Percentiles rank a stretch among this genome's conserved stretches.
phyloP scores from a whole-genome alignment of 2,113 vertebrate genomes.

The Chrysochloris asiatica region DNA sequence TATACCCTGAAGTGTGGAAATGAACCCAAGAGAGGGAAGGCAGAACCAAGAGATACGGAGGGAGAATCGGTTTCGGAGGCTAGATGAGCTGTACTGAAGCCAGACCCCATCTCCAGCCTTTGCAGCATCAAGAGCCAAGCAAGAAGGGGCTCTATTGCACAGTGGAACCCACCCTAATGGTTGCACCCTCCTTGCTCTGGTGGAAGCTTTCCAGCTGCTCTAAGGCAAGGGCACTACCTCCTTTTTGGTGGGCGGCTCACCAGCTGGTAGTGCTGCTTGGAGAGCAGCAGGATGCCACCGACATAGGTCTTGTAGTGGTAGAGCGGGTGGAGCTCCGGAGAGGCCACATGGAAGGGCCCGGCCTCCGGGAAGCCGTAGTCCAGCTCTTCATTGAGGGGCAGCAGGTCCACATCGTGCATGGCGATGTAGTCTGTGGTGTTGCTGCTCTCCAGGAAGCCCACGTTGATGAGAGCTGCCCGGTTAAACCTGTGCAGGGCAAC shows the following conservation, averaged over 20 bases:
- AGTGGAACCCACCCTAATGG: background rate
- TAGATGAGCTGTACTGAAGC: background rate
- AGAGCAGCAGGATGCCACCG: slow-evolving; percentile 96
- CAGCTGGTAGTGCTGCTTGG: slow-evolving; percentile 94
- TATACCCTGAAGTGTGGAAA: background rate
- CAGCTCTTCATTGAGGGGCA: slow-evolving; percentile 94
- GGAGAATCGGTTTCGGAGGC: background rate
- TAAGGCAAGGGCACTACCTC: background rate
- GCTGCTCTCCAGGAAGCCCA: slow-evolving; percentile 94
- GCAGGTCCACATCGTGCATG: slow-evolving; percentile 98
- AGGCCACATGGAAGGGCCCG: slow-evolving; percentile 96
- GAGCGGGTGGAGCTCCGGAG: slow-evolving; percentile 96
- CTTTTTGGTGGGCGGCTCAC: slow-evolving; percentile 80
- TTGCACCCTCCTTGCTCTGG: background rate
- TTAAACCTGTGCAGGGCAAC: slow-evolving; percentile 88
- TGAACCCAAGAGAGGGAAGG: background rate
- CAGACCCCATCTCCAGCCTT: background rate
- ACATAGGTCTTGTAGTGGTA: slow-evolving; percentile 99
- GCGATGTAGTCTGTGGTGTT: slow-evolving; percentile 98
- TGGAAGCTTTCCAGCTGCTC: background rate
- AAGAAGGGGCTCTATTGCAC: background rate
- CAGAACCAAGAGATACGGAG: background rate
- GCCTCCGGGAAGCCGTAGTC: slow-evolving; percentile 94
- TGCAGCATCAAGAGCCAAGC: background rate
- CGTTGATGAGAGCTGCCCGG: slow-evolving; percentile 96